Conservation (phyloP, 1,140 invertebrate genomes). For the Musca domestica region DNA sequence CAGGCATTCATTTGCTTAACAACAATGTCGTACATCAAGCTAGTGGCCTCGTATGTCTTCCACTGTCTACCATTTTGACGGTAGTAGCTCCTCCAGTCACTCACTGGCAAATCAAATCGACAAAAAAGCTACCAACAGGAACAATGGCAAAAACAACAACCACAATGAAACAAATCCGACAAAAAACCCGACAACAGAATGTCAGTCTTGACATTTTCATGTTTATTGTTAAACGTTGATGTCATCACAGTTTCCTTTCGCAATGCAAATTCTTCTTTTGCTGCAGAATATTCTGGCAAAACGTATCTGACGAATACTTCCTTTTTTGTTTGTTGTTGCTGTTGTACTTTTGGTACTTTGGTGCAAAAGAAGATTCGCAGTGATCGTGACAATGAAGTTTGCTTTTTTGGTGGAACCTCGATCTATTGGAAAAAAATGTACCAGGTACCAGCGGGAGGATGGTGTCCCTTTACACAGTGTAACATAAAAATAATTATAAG, state of each 20-base stretch:
- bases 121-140: background rate
- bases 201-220: slow-evolving; percentile 18
- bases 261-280: background rate
- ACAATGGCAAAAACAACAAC: slow-evolving; percentile 8
- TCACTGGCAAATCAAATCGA: background rate
- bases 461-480: too few relatives aligned
- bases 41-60: slow-evolving; percentile 29
- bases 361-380: too few relatives aligned
- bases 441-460: too few relatives aligned
- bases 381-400: too few relatives aligned
- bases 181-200: slow-evolving; percentile 7
- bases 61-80: slow-evolving; percentile 17
- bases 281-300: background rate
- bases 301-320: background rate
- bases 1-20: slow-evolving; percentile 20
- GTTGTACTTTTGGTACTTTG: background rate
- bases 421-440: too few relatives aligned
- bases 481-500: too few relatives aligned
- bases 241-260: slow-evolving; percentile 1
- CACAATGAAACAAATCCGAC: background rate
- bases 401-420: too few relatives aligned
- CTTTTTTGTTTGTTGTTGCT: background rate
- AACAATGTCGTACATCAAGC: slow-evolving; percentile 28
- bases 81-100: background rate
- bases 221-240: slow-evolving; percentile 21